Percentiles rank a stretch among this genome's conserved stretches.
Conservation (phyloP, 2,797 vertebrate species). For the Falco cherrug region DNA sequence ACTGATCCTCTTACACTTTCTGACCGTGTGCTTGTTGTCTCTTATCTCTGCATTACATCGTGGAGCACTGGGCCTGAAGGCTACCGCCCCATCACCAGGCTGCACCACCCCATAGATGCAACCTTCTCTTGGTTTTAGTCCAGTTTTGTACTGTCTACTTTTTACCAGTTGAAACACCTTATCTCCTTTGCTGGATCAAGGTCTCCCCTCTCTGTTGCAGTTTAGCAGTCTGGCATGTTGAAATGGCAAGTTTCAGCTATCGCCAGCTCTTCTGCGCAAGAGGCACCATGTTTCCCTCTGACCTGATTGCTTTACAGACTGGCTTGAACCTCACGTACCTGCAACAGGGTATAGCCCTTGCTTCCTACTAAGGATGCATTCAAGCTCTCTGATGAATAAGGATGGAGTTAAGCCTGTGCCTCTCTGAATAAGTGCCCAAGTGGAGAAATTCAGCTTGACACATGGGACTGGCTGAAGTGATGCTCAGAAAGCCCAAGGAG, state of each 20-base stretch:
- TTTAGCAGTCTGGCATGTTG: background rate
- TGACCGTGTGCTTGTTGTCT: background rate
- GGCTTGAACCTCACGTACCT: background rate
- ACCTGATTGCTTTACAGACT: background rate
- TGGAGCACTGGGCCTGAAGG: rapidly evolving
- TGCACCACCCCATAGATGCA: background rate
- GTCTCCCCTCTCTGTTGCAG: background rate
- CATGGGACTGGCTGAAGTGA: background rate
- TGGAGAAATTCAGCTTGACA: background rate
- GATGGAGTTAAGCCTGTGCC: background rate
- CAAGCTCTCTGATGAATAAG: background rate
- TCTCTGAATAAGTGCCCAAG: background rate
- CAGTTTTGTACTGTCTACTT: background rate
- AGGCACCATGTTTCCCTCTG: rapidly evolving
- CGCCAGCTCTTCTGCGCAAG: background rate
- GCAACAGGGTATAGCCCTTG: background rate
- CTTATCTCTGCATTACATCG: background rate
- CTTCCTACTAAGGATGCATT: background rate
- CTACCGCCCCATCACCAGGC: background rate
- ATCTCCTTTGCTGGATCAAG: background rate
- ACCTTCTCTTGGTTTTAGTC: background rate
- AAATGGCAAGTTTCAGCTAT: background rate
- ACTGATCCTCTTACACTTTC: background rate
- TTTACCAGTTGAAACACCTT: background rate
- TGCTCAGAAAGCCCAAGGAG: background rate